Conservation (phyloP, 2,797 vertebrate species). For the Coccyzus lansbergi region DNA sequence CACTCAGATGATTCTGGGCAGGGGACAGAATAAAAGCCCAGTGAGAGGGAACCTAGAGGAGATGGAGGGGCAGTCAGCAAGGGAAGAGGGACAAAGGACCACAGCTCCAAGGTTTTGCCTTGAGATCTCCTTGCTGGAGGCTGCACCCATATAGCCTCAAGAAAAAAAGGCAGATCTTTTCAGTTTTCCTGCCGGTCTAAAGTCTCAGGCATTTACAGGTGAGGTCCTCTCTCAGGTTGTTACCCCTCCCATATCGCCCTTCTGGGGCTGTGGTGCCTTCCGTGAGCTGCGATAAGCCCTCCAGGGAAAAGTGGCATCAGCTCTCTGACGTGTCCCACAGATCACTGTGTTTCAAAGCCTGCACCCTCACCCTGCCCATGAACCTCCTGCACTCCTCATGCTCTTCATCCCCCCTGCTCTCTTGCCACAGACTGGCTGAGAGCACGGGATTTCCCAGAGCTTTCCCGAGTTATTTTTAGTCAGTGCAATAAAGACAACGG, state of each 20-base stretch:
- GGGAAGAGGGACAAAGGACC: not conserved
- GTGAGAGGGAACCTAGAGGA: not conserved
- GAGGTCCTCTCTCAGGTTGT: not conserved
- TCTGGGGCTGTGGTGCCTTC: not conserved
- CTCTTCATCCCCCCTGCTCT: conserved; percentile 8
- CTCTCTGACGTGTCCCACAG: not conserved
- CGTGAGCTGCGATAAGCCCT: not conserved
- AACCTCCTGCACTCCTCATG: not conserved
- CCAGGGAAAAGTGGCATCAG: not conserved
- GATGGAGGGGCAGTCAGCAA: not conserved
- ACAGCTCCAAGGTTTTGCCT: not conserved
- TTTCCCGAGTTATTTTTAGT: conserved; percentile 63
- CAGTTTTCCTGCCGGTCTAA: not conserved
- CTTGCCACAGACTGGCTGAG: not conserved
- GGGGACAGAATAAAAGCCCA: not conserved
- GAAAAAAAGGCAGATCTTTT: not conserved
- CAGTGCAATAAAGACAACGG: conserved; percentile 27
- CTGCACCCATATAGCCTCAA: not conserved
- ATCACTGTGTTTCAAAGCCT: conserved; percentile 1
- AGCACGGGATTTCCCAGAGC: conserved; percentile 58
- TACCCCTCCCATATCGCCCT: not conserved
- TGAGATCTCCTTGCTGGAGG: not conserved
- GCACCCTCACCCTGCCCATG: not conserved
- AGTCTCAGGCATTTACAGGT: not conserved
- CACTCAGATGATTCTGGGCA: not conserved